A percentile compares a stretch with the other conserved stretches of the same genome.
phyloP scores from a whole-genome alignment of 2,888 invertebrate genomes.

The Allophyes oxyacanthae region DNA sequence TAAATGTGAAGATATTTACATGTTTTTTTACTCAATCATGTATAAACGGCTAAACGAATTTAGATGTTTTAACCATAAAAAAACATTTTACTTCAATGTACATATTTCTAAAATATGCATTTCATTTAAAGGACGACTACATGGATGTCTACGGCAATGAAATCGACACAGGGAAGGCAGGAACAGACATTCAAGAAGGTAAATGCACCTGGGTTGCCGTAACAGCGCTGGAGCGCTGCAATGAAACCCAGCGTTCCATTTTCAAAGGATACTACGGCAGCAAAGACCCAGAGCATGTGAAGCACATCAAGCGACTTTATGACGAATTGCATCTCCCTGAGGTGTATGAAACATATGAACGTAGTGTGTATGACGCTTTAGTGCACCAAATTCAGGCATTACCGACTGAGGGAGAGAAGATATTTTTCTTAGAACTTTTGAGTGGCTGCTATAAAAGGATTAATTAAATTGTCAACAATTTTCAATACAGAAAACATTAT shows the following conservation, averaged over 20 bases:
- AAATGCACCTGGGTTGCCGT: constrained; percentile 98
- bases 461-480: constrained; percentile 1
- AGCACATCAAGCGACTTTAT: constrained; percentile 68
- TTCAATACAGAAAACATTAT: too few relatives aligned
- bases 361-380: constrained; percentile 11
- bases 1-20: too few relatives aligned
- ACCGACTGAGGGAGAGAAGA: constrained; percentile 10
- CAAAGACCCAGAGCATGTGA: constrained; percentile 90
- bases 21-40: too few relatives aligned
- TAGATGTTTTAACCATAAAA: too few relatives aligned
- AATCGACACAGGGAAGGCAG: constrained; percentile 61
- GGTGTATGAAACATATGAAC: constrained; percentile 18
- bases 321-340: constrained; percentile 90
- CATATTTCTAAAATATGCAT: neutral
- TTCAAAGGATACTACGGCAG: constrained; percentile 91
- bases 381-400: constrained; percentile 13
- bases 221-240: constrained; percentile 93
- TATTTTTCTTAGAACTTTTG: constrained; percentile 21
- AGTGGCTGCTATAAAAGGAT: constrained; percentile 23
- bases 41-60: too few relatives aligned
- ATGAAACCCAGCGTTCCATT: constrained; percentile 87
- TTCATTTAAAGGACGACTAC: constrained; percentile 32
- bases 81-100: too few relatives aligned
- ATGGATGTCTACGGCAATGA: constrained; percentile 21
- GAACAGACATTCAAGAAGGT: constrained; percentile 96